Conservation (phyloP, 37 sponge, comb jelly and placozoan species). For the Agelas oroides region DNA sequence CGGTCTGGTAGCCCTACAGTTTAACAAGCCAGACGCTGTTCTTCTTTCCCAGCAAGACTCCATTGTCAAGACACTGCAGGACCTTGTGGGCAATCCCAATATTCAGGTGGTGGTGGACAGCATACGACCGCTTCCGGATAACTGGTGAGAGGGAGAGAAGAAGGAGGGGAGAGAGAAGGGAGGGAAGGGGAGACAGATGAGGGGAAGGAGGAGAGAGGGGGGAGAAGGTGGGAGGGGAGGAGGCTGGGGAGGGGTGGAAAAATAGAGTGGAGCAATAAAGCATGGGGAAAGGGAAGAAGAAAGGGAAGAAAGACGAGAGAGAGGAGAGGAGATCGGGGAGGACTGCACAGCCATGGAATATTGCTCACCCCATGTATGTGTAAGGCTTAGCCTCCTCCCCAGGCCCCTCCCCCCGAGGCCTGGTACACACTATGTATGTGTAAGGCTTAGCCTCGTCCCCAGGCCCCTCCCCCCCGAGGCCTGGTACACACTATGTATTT, state of each 20-base stretch:
- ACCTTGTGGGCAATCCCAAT: constrained; percentile 24
- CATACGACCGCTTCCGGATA: constrained; percentile 76
- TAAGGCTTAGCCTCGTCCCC: too few species aligned
- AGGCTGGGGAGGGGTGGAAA: not conserved
- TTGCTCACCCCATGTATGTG: too few species aligned
- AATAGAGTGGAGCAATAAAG: not conserved
- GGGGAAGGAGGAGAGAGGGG: not conserved
- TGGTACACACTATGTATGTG: too few species aligned
- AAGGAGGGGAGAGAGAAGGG: too few species aligned
- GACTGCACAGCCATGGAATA: too few species aligned
- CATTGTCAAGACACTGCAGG: constrained; percentile 41
- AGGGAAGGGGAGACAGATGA: not conserved
- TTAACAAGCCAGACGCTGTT: constrained; percentile 64
- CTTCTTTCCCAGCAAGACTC: constrained; percentile 45
- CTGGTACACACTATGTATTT: too few species aligned
- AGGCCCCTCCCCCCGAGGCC: too few species aligned
- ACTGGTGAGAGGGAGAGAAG: constrained; percentile 33
- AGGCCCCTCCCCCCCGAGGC: too few species aligned
- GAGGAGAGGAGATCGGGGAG: not conserved
- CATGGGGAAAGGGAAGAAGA: not conserved
- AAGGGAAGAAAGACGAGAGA: not conserved
- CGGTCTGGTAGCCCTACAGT: constrained; percentile 83
- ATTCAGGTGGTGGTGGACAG: constrained; percentile 69
- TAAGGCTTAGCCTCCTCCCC: too few species aligned
- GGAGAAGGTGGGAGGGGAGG: constrained; percentile 1